Evolutionary conservation across 2,888 invertebrate species (phyloP).

Genomic region (Trichogramma dendrolimi): DNA sequence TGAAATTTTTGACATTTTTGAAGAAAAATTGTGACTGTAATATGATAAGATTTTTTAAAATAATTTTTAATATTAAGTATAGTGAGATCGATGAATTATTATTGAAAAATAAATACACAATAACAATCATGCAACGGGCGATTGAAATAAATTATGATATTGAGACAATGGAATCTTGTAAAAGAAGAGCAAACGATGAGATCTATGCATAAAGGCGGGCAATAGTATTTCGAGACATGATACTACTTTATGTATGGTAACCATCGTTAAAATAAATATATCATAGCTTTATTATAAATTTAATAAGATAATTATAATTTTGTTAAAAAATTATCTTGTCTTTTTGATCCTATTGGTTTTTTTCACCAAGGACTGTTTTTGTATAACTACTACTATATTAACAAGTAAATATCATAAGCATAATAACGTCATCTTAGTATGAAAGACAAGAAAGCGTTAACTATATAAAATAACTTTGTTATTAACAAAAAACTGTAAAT

Average conservation of each 20-base stretch:
- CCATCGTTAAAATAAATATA: too few species aligned
- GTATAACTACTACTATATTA: slow-evolving; percentile 47
- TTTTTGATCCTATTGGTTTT: slow-evolving; percentile 48
- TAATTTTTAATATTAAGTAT: not conserved
- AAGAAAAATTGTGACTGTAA: slow-evolving; percentile 19
- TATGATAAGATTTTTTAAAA: slow-evolving; percentile 18
- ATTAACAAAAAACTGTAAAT: slow-evolving; percentile 46
- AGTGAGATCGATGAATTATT: slow-evolving; percentile 22
- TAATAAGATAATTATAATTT: slow-evolving; percentile 36
- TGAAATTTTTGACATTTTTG: slow-evolving; percentile 25
- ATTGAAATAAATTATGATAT: slow-evolving; percentile 24
- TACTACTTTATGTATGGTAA: slow-evolving; percentile 43
- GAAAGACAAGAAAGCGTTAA: slow-evolving; percentile 36
- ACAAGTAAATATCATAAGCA: slow-evolving; percentile 42
- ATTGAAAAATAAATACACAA: slow-evolving; percentile 22
- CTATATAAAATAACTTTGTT: slow-evolving; percentile 40
- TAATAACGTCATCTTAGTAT: slow-evolving; percentile 46
- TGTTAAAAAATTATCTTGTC: slow-evolving; percentile 44
- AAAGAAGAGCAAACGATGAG: slow-evolving; percentile 14
- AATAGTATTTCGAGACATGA: slow-evolving; percentile 47
- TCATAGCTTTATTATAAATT: too few species aligned
- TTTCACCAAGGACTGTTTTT: slow-evolving; percentile 51
- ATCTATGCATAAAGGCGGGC: slow-evolving; percentile 32
- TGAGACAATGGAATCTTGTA: slow-evolving; percentile 13
- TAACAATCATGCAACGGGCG: not conserved